phyloP scores from a whole-genome alignment of 2,888 invertebrate genomes.

The Agelastica alni region DNA sequence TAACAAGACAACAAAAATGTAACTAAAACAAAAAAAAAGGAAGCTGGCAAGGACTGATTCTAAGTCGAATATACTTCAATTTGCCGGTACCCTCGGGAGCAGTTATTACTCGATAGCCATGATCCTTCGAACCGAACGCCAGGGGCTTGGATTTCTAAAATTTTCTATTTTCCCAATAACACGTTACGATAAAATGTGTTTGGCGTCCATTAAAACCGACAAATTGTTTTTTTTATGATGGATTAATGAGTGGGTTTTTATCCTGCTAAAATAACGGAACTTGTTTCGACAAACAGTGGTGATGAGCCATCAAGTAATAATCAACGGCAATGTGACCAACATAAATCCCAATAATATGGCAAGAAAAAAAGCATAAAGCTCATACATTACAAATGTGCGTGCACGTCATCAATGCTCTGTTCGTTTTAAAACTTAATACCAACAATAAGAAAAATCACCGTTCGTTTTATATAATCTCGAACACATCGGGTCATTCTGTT shows the following conservation, averaged over 20 bases:
- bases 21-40: slow-evolving; percentile 14
- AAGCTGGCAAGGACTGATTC: slow-evolving; percentile 11
- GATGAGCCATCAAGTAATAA: no score
- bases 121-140: slow-evolving; percentile 31
- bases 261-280: no score
- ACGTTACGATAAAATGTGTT: slow-evolving; percentile 24
- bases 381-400: no score
- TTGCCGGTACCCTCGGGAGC: slow-evolving; percentile 30
- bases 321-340: no score
- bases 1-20: slow-evolving; percentile 10
- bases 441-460: no score
- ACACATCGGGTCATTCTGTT: no score
- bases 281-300: no score
- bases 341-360: no score
- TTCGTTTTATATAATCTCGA: no score
- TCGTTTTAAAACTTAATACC: no score
- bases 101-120: slow-evolving; percentile 34
- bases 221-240: slow-evolving; percentile 27
- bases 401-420: no score
- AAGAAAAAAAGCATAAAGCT: no score
- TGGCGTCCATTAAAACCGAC: slow-evolving; percentile 32
- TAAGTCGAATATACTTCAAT: slow-evolving; percentile 31
- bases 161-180: slow-evolving; percentile 16
- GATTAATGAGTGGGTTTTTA: neutral
- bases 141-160: slow-evolving; percentile 23